These are phyloP conservation scores for Crambe crambe DNA, from an alignment of 37 sponge, comb jelly and placozoan species.

Conservation along the genomic window DNA sequence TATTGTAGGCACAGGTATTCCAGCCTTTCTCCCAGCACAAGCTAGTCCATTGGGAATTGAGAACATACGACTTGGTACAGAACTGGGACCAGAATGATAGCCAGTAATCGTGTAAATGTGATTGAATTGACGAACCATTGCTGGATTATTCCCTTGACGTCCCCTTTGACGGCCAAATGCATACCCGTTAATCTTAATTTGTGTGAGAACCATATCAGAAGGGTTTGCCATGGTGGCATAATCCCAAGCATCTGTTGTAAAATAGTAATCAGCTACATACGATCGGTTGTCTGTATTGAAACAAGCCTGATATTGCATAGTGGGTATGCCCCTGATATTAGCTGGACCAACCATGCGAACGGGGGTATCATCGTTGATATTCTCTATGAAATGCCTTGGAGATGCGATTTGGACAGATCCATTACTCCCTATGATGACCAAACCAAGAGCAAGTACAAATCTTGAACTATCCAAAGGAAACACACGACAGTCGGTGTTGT, in stretches of 20 bases:
- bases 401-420: conserved; percentile 46
- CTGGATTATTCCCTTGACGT: background rate
- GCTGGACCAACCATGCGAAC: conserved; percentile 27
- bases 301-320: conserved; percentile 54
- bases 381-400: background rate
- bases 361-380: background rate
- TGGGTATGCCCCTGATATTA: conserved; percentile 36
- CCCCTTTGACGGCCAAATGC: background rate
- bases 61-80: conserved; percentile 51
- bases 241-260: background rate
- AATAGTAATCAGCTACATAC: conserved; percentile 57
- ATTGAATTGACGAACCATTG: background rate
- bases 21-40: conserved; percentile 42
- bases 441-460: conserved; percentile 11
- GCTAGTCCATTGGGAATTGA: conserved; percentile 50
- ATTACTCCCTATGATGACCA: background rate
- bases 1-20: conserved; percentile 31
- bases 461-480: background rate
- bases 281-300: conserved; percentile 1
- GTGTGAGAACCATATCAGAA: background rate
- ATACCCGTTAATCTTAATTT: background rate
- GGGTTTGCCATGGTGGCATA: conserved; percentile 2
- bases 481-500: conserved; percentile 27
- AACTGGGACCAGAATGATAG: conserved; percentile 30
- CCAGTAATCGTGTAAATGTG: conserved; percentile 38